These are phyloP conservation scores for Watsonalla cultraria DNA, from an alignment of 2,888 invertebrate genomes.

Conservation along the genomic window DNA sequence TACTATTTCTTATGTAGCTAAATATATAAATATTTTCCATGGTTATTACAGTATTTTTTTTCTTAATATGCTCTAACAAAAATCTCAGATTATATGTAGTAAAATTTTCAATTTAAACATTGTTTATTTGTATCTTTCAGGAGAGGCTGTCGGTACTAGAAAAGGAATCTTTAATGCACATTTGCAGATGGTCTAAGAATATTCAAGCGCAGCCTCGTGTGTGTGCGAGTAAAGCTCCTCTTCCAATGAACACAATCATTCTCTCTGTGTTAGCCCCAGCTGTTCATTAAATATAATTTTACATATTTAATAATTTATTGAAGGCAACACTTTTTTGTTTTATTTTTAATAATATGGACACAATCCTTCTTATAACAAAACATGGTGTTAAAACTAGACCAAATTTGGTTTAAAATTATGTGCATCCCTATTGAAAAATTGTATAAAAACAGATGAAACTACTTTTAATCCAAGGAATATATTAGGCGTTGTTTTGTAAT, in stretches of 20 bases:
- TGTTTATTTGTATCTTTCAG: conserved; percentile 64
- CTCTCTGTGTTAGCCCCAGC: conserved; percentile 56
- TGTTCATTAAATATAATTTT: conserved; percentile 41
- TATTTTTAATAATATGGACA: conserved; percentile 9
- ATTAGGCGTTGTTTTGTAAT: no score
- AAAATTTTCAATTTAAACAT: neutral
- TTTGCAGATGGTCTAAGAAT: conserved; percentile 89
- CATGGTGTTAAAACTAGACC: neutral
- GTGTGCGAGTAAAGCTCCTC: conserved; percentile 51
- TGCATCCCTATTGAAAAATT: no score
- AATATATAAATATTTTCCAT: no score
- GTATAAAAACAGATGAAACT: no score
- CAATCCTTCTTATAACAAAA: no score
- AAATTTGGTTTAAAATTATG: neutral
- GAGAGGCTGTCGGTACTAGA: conserved; percentile 80
- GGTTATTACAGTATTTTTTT: no score
- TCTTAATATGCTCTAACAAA: no score
- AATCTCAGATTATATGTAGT: neutral
- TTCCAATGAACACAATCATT: conserved; percentile 49
- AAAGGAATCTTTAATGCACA: conserved; percentile 82
- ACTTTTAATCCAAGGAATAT: no score
- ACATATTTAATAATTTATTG: conserved; percentile 10
- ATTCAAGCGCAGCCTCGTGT: conserved; percentile 83
- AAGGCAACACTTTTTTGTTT: conserved; percentile 1
- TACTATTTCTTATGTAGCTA: no score